phyloP scores from a whole-genome alignment of 2,113 vertebrate species.

The Solea solea region DNA sequence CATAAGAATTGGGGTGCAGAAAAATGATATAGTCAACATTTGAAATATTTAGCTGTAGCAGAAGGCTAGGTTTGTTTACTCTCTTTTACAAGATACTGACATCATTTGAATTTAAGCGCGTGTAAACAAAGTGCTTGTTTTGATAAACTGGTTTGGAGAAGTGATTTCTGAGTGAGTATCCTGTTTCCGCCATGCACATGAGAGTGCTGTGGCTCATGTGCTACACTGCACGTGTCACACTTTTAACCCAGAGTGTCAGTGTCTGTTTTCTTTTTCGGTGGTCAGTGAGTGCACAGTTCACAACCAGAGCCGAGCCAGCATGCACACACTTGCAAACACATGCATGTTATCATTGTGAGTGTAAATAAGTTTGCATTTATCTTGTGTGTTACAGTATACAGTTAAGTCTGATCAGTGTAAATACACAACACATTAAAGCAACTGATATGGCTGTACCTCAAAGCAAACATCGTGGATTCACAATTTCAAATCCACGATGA shows the following conservation, averaged over 20 bases:
- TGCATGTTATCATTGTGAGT: not conserved
- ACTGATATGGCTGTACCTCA: not conserved
- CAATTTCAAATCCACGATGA: not conserved
- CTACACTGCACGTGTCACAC: not conserved
- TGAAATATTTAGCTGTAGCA: too few species aligned
- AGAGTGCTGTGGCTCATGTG: not conserved
- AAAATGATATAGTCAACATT: too few species aligned
- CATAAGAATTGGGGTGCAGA: too few species aligned
- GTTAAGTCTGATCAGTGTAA: too few species aligned
- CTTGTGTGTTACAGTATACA: too few species aligned
- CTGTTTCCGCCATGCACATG: constrained; percentile 15
- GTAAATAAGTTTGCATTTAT: too few species aligned
- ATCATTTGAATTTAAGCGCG: too few species aligned
- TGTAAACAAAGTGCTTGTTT: not conserved
- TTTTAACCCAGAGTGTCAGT: constrained; percentile 2
- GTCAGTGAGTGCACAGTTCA: not conserved
- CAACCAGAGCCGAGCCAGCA: not conserved
- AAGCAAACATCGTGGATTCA: not conserved
- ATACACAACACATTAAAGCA: not conserved
- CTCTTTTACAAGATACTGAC: too few species aligned
- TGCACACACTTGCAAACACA: not conserved
- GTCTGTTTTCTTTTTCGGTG: constrained; percentile 1
- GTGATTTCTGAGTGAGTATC: not conserved
- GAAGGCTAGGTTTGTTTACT: too few species aligned
- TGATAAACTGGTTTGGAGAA: not conserved